These are phyloP conservation scores for Chrysochloris asiatica DNA, from an alignment of 2,113 vertebrate species.

Conservation along the genomic window DNA sequence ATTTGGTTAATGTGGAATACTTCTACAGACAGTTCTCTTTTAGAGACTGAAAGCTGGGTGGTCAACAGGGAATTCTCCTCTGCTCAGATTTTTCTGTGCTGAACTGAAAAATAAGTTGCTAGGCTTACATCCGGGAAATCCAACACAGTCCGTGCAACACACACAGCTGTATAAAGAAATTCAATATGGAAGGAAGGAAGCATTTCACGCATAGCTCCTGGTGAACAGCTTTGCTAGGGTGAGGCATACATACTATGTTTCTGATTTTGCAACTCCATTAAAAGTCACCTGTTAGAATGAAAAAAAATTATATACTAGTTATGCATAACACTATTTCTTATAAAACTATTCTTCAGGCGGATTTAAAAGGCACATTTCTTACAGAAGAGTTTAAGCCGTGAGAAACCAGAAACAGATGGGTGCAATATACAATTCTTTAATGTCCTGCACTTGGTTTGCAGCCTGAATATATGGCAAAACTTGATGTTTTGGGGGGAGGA, in stretches of 20 bases:
- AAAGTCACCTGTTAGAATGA: background rate
- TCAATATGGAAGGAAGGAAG: background rate
- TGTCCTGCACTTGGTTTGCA: background rate
- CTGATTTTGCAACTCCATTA: background rate
- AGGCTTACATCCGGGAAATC: constrained; percentile 26
- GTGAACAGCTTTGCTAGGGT: background rate
- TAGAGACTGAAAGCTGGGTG: constrained; percentile 40
- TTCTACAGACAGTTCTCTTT: constrained; percentile 3
- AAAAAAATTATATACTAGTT: background rate
- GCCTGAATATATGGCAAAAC: background rate
- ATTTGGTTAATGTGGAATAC: background rate
- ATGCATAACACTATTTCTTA: background rate
- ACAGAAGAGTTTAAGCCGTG: background rate
- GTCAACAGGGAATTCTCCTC: constrained; percentile 36
- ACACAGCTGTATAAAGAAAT: constrained; percentile 39
- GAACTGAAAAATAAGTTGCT: constrained; percentile 50
- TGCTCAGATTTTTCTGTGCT: constrained; percentile 10
- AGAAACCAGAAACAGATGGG: background rate
- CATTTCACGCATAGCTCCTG: background rate
- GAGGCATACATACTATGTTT: background rate
- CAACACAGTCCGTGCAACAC: background rate
- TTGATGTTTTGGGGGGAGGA: background rate
- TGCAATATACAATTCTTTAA: background rate
- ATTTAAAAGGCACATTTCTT: background rate
- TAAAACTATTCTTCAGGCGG: background rate